phyloP scores from a whole-genome alignment of 2,113 vertebrate genomes.

The Gasterosteus nipponicus region DNA sequence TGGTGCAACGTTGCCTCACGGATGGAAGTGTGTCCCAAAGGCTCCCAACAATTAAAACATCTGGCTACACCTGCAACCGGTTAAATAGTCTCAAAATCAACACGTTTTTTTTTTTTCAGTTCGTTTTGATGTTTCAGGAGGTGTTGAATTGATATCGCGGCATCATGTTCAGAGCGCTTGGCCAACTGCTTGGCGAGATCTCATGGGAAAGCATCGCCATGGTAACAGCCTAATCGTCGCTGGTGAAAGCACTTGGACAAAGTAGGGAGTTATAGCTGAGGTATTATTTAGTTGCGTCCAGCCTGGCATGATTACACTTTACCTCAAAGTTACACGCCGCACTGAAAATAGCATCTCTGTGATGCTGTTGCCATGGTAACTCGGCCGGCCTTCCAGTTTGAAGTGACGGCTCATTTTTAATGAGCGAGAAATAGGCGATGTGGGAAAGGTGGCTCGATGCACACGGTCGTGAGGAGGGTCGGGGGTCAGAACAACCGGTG shows the following conservation, averaged over 20 bases:
- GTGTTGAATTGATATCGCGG: conserved; percentile 37
- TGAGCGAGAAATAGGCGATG: conserved; percentile 61
- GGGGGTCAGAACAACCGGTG: conserved; percentile 48
- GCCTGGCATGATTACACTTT: conserved; percentile 67
- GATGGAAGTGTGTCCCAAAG: not conserved
- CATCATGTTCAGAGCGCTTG: conserved; percentile 45
- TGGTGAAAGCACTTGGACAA: conserved; percentile 71
- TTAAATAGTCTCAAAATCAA: conserved; percentile 11
- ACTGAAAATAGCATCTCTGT: conserved; percentile 70
- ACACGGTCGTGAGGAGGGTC: conserved; percentile 21
- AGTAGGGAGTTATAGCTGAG: conserved; percentile 65
- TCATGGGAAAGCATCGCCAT: conserved; percentile 72
- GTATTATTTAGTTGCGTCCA: conserved; percentile 73
- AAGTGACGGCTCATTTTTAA: conserved; percentile 64
- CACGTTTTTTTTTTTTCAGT: conserved; percentile 14
- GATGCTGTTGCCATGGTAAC: conserved; percentile 76
- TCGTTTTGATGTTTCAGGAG: conserved; percentile 21
- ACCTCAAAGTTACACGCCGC: conserved; percentile 70
- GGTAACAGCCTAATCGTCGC: conserved; percentile 76
- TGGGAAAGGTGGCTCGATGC: conserved; percentile 38
- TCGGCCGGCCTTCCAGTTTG: conserved; percentile 48
- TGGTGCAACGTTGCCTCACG: not conserved
- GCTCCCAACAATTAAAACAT: not conserved
- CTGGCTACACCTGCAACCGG: not conserved
- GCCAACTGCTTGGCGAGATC: conserved; percentile 53